Evolutionary conservation across 2,113 vertebrate species (phyloP), one percentile per base, ranked within the genome.

Genomic region (Gnathonemus echidnorhynchus): DNA sequence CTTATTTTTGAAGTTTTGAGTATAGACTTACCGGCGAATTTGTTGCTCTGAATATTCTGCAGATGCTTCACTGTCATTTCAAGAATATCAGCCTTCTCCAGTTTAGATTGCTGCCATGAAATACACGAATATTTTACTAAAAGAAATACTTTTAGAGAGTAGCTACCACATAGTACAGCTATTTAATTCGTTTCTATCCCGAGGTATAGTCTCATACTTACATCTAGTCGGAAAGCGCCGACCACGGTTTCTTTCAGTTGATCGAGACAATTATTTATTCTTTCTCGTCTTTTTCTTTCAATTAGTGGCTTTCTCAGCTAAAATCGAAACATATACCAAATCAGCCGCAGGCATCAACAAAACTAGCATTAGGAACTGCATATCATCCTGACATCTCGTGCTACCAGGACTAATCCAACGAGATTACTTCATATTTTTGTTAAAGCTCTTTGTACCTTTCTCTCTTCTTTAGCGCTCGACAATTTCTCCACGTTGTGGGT

Each of bases 1-100:
- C n/a, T n/a, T 93, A 56, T 70, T 91, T 90, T 8, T 49, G 17
- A 77, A 49, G 8, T 8, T 35, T 4, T 88, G 49, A 8, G 5
- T 42, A 70, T 31, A 15, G 19, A 90, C 96, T 97, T 92, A 98
- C 97, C 97, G 89, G 94, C 93, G 70, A 95, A 89, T 93, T 94
- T 97, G 89, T 88, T 96, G 91, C 91, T 96, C 93, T 98, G 97
- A 92, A 98, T 97, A 92, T 97, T 97, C 93, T 97, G 97, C 80
- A 98, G 96, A 91, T 98, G 97, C 92, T 97, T 97, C 89, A 98
- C 97, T 0, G 97, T 98, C 97, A 98, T 98, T 92, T 98, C 97
- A 0, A 98, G 96, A 89, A 98, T 98, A 89, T 98, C 97, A 1
- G 97, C 97, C 88, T 98, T 98, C 90, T 98, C 97, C 53, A 98